Conservation (phyloP, 2,888 invertebrate genomes). For the Lithophane semibrunnea region DNA sequence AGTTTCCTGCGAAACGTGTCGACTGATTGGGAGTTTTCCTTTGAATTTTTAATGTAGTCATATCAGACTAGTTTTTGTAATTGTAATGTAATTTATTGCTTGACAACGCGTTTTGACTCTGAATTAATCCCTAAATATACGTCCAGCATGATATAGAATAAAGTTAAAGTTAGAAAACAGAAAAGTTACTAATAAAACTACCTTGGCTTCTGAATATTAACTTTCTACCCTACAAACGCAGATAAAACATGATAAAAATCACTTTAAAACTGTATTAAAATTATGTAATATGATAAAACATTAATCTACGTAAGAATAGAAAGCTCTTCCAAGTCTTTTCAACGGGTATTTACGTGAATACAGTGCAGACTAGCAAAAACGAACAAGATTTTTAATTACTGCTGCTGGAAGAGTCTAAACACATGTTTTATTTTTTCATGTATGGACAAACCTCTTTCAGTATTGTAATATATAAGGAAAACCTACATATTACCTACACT, state of each 20-base stretch:
- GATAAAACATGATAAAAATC: neutral
- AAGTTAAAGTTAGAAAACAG: no score
- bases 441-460: neutral
- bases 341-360: constrained; percentile 16
- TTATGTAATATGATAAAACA: neutral
- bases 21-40: neutral
- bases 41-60: no score
- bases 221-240: neutral
- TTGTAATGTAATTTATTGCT: neutral
- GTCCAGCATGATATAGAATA: neutral
- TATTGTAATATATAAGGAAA: neutral
- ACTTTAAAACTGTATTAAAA: neutral
- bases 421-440: constrained; percentile 3
- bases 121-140: neutral
- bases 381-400: constrained; percentile 52
- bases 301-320: neutral
- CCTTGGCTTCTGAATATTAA: neutral
- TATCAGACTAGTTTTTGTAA: neutral
- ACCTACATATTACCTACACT: no score
- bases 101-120: neutral
- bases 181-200: neutral
- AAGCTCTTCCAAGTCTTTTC: constrained; percentile 1
- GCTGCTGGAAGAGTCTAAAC: constrained; percentile 15
- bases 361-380: constrained; percentile 28
- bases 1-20: neutral